Evolutionary conservation across 2,113 vertebrate genomes (phyloP).

Genomic region (Hassar affinis): DNA sequence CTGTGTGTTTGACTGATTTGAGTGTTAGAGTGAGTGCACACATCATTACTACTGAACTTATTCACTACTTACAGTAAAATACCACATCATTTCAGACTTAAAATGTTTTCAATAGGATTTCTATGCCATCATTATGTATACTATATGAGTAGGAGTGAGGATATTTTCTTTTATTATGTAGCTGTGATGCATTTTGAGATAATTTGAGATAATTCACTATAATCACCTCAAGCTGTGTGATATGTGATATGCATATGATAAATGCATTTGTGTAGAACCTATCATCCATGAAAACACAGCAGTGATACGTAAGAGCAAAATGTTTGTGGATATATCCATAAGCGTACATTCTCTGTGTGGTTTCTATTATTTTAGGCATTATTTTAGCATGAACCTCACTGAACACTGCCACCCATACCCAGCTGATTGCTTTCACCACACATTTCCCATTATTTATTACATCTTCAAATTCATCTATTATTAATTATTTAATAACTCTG

Average conservation of each 20-base stretch:
- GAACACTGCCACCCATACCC: neutral
- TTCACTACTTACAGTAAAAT: slow-evolving; percentile 25
- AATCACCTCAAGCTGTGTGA: neutral
- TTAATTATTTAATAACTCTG: neutral
- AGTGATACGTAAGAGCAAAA: neutral
- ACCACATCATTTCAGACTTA: neutral
- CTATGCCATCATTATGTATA: neutral
- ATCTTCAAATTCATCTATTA: neutral
- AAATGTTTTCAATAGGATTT: neutral
- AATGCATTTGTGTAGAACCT: neutral
- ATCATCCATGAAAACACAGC: neutral
- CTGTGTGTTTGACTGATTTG: slow-evolving; percentile 28
- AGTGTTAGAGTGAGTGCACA: neutral
- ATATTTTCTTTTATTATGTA: neutral
- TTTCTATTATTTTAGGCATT: neutral
- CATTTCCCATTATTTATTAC: neutral
- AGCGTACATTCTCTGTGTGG: neutral
- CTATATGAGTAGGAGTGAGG: neutral
- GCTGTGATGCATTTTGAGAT: neutral
- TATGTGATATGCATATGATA: too few relatives aligned
- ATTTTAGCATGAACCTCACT: neutral
- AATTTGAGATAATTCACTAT: neutral
- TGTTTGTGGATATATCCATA: neutral
- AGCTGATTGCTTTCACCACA: neutral
- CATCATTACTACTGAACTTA: slow-evolving; percentile 8